These are phyloP conservation scores for Anthoptus insignis DNA, from an alignment of 2,888 invertebrate genomes.

Conservation along the genomic window DNA sequence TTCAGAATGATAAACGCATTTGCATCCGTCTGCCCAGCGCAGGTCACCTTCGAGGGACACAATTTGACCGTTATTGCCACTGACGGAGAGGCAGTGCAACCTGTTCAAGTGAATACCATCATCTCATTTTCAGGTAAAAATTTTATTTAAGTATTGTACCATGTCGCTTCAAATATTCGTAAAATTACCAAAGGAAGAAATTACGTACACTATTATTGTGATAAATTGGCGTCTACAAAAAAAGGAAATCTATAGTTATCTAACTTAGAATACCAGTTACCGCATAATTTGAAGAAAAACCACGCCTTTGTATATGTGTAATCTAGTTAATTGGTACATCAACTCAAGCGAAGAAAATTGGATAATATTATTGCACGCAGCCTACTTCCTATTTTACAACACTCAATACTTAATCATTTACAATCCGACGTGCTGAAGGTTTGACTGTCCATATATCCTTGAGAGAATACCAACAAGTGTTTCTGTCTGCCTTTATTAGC, in stretches of 20 bases:
- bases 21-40: no score
- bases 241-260: slow-evolving; percentile 38
- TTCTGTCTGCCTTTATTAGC: not conserved
- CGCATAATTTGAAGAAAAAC: slow-evolving; percentile 52
- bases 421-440: slow-evolving; percentile 10
- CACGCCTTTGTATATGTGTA: slow-evolving; percentile 67
- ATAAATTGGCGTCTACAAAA: not conserved
- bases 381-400: slow-evolving; percentile 58
- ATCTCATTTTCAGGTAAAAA: slow-evolving; percentile 92
- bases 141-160: no score
- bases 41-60: no score
- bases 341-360: slow-evolving; percentile 69
- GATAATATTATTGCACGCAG: slow-evolving; percentile 60
- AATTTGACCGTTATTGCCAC: no score
- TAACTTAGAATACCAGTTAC: slow-evolving; percentile 43
- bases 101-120: no score
- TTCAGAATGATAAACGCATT: no score
- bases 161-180: no score
- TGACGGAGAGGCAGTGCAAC: no score
- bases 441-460: not conserved
- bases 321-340: slow-evolving; percentile 62
- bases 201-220: no score
- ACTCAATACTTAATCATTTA: slow-evolving; percentile 24
- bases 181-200: no score
- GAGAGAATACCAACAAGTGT: slow-evolving; percentile 6